Percentiles rank a stretch among this genome's conserved stretches.
These are phyloP conservation scores for Byasa hedistus DNA, from an alignment of 2,888 invertebrate genomes.

Conservation along the genomic window DNA sequence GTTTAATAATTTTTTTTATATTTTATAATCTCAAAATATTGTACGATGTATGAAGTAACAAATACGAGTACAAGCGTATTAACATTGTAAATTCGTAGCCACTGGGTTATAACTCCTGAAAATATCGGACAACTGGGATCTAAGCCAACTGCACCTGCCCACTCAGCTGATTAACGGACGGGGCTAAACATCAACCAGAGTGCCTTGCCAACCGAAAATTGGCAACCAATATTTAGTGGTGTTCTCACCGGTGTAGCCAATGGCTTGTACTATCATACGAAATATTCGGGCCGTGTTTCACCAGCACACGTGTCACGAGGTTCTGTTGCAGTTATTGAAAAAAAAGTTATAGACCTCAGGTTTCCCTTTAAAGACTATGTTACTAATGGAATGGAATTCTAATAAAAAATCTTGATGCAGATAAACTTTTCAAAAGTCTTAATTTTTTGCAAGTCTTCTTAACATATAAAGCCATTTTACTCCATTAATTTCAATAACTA, in stretches of 20 bases:
- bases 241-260: slow-evolving; percentile 27
- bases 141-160: slow-evolving; percentile 32
- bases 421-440: no score
- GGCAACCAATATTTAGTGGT: slow-evolving; percentile 31
- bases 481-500: no score
- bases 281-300: slow-evolving; percentile 23
- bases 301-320: not conserved
- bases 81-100: slow-evolving; percentile 19
- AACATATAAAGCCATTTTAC: no score
- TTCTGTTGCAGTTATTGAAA: not conserved
- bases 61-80: slow-evolving; percentile 8
- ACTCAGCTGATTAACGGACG: slow-evolving; percentile 32
- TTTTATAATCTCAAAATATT: no score
- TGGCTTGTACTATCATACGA: slow-evolving; percentile 25
- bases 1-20: no score
- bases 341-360: no score
- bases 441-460: no score
- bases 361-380: no score
- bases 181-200: slow-evolving; percentile 32
- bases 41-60: no score
- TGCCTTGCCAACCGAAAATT: slow-evolving; percentile 33
- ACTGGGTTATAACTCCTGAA: slow-evolving; percentile 31
- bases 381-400: no score
- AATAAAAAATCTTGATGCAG: no score
- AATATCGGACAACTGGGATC: slow-evolving; percentile 32